phyloP scores from a whole-genome alignment of 2,113 vertebrate genomes.

The Rhinichthys klamathensis region DNA sequence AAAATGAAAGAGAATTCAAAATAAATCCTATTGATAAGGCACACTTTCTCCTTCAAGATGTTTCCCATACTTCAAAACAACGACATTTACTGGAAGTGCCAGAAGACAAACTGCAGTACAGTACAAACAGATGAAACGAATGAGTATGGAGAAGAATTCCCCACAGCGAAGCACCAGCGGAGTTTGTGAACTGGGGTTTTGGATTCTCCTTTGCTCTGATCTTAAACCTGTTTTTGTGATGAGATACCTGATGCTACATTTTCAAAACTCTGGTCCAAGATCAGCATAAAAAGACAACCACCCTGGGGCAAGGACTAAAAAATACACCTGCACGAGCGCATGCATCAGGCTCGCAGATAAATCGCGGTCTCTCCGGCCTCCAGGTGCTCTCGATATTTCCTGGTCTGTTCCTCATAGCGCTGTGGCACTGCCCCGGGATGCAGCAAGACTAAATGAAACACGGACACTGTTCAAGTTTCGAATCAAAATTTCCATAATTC shows the following conservation, averaged over 20 bases:
- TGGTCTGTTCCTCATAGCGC: conserved; percentile 71
- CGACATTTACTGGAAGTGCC: conserved; percentile 63
- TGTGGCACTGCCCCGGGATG: conserved; percentile 74
- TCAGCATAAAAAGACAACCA: conserved; percentile 50
- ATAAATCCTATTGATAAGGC: conserved; percentile 41
- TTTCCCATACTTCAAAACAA: conserved; percentile 58
- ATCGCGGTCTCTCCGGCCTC: conserved; percentile 71
- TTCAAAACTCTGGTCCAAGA: conserved; percentile 19
- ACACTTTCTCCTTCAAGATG: conserved; percentile 36
- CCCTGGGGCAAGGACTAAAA: conserved; percentile 71
- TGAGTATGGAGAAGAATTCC: background rate
- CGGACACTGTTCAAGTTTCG: conserved; percentile 77
- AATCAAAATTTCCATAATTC: conserved; percentile 87
- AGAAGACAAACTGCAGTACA: conserved; percentile 27
- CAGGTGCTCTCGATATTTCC: conserved; percentile 78
- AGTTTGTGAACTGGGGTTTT: conserved; percentile 64
- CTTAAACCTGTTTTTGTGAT: background rate
- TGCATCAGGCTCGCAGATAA: conserved; percentile 81
- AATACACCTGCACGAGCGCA: conserved; percentile 79
- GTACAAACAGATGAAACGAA: conserved; percentile 11
- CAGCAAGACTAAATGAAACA: conserved; percentile 77
- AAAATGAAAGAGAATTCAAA: conserved; percentile 46
- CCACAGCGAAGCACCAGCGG: conserved; percentile 19
- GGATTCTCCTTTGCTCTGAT: conserved; percentile 24
- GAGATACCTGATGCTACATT: conserved; percentile 8